A percentile compares a stretch with the other conserved stretches of the same genome.
Evolutionary conservation across 2,888 invertebrate species (phyloP).

Genomic region (Phania funesta): DNA sequence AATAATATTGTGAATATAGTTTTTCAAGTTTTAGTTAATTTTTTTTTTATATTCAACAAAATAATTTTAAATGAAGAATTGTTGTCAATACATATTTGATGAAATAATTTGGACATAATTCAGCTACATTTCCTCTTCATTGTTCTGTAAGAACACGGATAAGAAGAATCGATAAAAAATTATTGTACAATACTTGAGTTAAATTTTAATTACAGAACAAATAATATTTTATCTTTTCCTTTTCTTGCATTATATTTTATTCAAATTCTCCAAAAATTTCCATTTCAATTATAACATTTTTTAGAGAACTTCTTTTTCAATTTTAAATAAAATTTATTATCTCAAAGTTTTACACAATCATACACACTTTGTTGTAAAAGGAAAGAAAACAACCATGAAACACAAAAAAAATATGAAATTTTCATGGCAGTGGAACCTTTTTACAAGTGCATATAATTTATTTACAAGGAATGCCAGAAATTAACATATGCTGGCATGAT

Average conservation of each 20-base stretch:
- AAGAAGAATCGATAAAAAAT: too few species aligned
- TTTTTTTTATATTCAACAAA: too few species aligned
- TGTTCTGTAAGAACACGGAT: too few species aligned
- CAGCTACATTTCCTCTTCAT: too few species aligned
- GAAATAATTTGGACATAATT: too few species aligned
- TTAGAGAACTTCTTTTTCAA: neutral
- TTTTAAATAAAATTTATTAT: conserved; percentile 25
- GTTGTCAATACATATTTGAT: too few species aligned
- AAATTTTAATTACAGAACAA: too few species aligned
- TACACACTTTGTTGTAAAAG: neutral
- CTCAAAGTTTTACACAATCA: neutral
- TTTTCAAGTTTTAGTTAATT: too few species aligned
- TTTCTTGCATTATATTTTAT: neutral
- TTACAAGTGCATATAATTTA: conserved; percentile 40
- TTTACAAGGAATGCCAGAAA: conserved; percentile 31
- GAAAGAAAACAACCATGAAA: neutral
- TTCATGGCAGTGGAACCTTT: conserved; percentile 28
- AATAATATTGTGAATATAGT: too few species aligned
- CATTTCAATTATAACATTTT: neutral
- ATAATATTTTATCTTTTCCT: neutral
- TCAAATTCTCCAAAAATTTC: neutral
- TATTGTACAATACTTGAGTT: too few species aligned
- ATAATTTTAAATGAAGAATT: too few species aligned
- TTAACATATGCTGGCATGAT: neutral
- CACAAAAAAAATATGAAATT: neutral